Conservation (phyloP, 2,113 vertebrate species). For the Muscicapa adusta region DNA sequence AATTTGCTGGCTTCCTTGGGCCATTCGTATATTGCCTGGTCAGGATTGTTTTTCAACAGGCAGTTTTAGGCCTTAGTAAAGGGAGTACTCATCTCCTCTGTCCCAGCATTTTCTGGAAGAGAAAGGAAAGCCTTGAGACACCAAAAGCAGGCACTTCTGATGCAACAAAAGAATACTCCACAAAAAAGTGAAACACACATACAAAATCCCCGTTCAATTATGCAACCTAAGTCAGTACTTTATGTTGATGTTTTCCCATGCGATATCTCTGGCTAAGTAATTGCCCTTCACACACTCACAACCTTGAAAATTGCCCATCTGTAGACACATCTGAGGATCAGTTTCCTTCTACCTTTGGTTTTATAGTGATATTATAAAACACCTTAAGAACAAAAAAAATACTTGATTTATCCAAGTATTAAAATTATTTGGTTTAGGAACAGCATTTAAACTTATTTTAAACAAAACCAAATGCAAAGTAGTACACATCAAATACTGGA, state of each 20-base stretch:
- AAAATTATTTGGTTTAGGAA: not conserved
- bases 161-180: not conserved
- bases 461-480: not conserved
- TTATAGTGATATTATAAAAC: not conserved
- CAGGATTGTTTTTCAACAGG: slow-evolving; percentile 80
- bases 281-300: not conserved
- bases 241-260: not conserved
- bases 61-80: slow-evolving; percentile 80
- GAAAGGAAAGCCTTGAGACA: slow-evolving; percentile 43
- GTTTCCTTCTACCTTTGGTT: not conserved
- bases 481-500: not conserved
- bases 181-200: not conserved
- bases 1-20: slow-evolving; percentile 99
- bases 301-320: not conserved
- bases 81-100: slow-evolving; percentile 82
- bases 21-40: slow-evolving; percentile 97
- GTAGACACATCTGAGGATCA: not conserved
- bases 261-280: not conserved
- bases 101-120: slow-evolving; percentile 85
- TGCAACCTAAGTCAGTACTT: not conserved
- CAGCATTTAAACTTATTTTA: not conserved
- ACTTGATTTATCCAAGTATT: not conserved
- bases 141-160: not conserved
- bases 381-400: not conserved
- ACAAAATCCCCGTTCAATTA: not conserved